Conservation (phyloP, 2,888 invertebrate species). For the Euspilapteryx auroguttella region DNA sequence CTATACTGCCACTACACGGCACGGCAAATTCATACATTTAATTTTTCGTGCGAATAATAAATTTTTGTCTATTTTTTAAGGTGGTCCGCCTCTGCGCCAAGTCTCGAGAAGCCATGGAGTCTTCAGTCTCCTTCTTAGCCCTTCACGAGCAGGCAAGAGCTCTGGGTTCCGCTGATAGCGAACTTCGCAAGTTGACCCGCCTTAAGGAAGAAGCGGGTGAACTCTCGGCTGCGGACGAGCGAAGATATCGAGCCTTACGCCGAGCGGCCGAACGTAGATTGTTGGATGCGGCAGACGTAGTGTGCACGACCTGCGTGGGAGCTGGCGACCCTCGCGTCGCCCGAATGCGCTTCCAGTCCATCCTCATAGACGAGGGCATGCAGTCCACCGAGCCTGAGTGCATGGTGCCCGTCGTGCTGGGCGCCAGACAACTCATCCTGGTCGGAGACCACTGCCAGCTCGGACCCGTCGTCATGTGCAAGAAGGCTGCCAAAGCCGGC, state of each 20-base stretch:
- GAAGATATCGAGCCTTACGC: constrained; percentile 87
- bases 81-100: constrained; percentile 94
- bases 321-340: constrained; percentile 96
- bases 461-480: constrained; percentile 99
- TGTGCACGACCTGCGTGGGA: constrained; percentile 98
- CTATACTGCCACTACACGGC: too few relatives aligned
- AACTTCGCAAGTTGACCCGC: constrained; percentile 92
- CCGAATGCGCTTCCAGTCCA: constrained; percentile 92
- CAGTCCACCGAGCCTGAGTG: constrained; percentile 98
- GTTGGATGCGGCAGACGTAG: constrained; percentile 95
- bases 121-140: constrained; percentile 94
- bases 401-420: constrained; percentile 98
- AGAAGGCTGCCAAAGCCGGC: constrained; percentile 96
- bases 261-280: constrained; percentile 89
- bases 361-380: constrained; percentile 96
- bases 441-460: constrained; percentile 99
- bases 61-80: too few relatives aligned
- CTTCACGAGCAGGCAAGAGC: constrained; percentile 97
- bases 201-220: constrained; percentile 98
- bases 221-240: constrained; percentile 92
- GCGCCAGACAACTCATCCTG: constrained; percentile 93
- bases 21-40: too few relatives aligned
- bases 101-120: constrained; percentile 96
- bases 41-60: too few relatives aligned
- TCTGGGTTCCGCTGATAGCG: constrained; percentile 85